Evolutionary conservation across 2,113 vertebrate genomes (phyloP).

Genomic region (Dasyurus viverrinus): DNA sequence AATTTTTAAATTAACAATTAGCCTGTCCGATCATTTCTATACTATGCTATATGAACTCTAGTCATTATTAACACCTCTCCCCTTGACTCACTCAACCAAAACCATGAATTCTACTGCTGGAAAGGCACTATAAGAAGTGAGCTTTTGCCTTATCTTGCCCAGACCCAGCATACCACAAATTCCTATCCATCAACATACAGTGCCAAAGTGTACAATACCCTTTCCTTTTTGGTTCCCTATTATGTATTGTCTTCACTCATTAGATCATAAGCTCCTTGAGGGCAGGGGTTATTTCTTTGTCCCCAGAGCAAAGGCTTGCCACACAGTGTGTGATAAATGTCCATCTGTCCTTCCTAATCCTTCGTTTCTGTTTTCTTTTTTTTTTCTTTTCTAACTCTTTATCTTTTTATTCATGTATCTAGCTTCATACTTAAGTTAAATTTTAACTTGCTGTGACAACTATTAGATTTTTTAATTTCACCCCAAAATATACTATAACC

Average conservation of each 20-base stretch:
- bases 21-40: background rate
- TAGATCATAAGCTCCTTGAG: background rate
- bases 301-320: background rate
- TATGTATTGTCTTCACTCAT: background rate
- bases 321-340: background rate
- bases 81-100: background rate
- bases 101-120: background rate
- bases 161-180: background rate
- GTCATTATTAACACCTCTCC: background rate
- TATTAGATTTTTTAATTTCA: constrained; percentile 53
- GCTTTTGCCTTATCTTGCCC: background rate
- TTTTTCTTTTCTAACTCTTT: no score
- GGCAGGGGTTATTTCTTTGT: background rate
- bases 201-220: background rate
- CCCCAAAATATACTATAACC: constrained; percentile 69
- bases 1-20: constrained; percentile 45
- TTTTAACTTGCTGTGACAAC: constrained; percentile 15
- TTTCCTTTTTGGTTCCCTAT: background rate
- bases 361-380: no score
- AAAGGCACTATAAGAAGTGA: background rate
- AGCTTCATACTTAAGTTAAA: background rate
- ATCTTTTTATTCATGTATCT: background rate
- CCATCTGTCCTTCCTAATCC: no score
- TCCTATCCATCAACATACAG: background rate
- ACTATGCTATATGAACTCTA: background rate